Base-by-base conservation (phyloP, 2,113 vertebrate species). In the Hipposideros armiger region DNA sequence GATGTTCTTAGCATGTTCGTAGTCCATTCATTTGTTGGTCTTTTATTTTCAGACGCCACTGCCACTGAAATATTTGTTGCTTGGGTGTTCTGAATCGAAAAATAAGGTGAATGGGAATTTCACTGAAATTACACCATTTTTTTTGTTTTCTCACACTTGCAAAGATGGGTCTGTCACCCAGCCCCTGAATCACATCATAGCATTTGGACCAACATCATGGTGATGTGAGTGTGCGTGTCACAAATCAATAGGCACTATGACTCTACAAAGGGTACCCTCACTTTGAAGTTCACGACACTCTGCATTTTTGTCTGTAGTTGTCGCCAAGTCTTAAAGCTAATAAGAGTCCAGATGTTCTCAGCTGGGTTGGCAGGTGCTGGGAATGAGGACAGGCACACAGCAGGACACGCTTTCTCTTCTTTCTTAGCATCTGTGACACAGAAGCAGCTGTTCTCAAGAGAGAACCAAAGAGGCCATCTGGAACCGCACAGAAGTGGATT, bases 1-100 rank as follows among this genome's bases (percentile, higher is more conserved):
- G 36, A 0, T 20, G 17, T 20, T 54, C 42, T 73, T 13, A 32
- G 40, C 10, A 19, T 22, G n/a, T 17, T 42, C 4, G 1, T 5
- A 1, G 7, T 2, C 13, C n/a, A 8, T 5, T 52, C 5, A 4
- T 47, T 76, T 13, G 6, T 7, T 9, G 28, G 11, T 4, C 45
- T 87, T 84, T 58, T 26, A 15, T 81, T 62, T 42, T 45, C 11
- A 42, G 52, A 22, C 28, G 16, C 28, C 8, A 8, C 69, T 32
- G 13, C 11, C 22, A 42, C 7, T 16, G 28, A 42, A 56, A 16
- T 30, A 11, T 11, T 81, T 15, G 13, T 42, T 16, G 58, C 58
- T 40, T 22, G 0, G 20, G 28, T 28, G 32, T 40, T 26, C 26
- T 76, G 17, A 32, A 36, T 30, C 36, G 66, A 14, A 72, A 24